Conservation (phyloP, 2,888 invertebrate genomes). For the Drepana falcataria region DNA sequence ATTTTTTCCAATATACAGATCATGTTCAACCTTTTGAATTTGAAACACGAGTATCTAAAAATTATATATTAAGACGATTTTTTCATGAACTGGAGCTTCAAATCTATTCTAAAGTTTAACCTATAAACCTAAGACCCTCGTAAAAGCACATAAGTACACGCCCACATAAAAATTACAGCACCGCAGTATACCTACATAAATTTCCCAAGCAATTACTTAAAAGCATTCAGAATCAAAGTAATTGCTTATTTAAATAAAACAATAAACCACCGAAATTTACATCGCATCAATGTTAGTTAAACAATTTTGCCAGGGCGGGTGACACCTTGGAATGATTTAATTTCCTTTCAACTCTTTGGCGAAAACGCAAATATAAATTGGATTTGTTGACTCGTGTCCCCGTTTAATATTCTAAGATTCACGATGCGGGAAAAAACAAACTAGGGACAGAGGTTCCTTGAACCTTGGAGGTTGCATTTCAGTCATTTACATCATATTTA, state of each 20-base stretch:
- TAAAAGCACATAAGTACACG: slow-evolving; percentile 5
- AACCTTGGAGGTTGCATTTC: not conserved
- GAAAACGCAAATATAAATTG: slow-evolving; percentile 45
- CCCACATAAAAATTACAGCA: slow-evolving; percentile 11
- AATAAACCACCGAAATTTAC: slow-evolving; percentile 17
- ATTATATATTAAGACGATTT: no score
- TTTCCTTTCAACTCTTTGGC: slow-evolving; percentile 39
- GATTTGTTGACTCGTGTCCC: slow-evolving; percentile 42
- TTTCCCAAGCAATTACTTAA: not conserved
- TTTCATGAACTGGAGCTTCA: no score
- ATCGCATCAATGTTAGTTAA: slow-evolving; percentile 23
- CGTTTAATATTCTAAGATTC: slow-evolving; percentile 40
- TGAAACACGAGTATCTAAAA: no score
- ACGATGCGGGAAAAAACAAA: slow-evolving; percentile 21
- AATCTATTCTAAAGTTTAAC: not conserved
- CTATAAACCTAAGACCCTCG: not conserved
- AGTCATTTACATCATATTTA: no score
- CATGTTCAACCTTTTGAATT: no score
- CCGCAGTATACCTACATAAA: slow-evolving; percentile 9
- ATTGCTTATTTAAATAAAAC: slow-evolving; percentile 19
- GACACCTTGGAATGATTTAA: slow-evolving; percentile 43
- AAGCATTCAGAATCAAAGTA: slow-evolving; percentile 9
- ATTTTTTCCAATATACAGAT: no score
- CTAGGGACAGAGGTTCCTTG: slow-evolving; percentile 13
- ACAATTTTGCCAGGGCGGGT: slow-evolving; percentile 29